Evolutionary conservation across 2,113 vertebrate species (phyloP).

Genomic region (Trematocara marginatum): DNA sequence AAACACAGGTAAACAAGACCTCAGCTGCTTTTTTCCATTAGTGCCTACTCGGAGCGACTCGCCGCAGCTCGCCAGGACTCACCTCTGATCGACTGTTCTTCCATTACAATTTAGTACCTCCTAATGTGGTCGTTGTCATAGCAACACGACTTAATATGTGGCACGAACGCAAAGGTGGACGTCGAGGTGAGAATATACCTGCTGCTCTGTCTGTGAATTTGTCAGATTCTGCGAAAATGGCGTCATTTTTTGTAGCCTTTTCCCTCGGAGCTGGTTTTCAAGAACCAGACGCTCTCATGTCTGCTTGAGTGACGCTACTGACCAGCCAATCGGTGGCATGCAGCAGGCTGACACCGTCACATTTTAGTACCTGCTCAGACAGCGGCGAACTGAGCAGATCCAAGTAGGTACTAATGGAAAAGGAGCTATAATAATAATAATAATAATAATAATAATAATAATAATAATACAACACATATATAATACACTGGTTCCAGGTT

Average conservation of each 20-base stretch:
- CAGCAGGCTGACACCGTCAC: neutral
- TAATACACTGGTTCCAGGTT: fast-evolving
- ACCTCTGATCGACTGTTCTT: fast-evolving
- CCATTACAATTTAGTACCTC: fast-evolving
- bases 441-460: neutral
- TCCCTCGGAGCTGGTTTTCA: fast-evolving
- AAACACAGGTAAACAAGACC: neutral
- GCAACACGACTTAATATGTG: fast-evolving
- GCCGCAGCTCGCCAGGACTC: neutral
- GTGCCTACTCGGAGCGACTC: fast-evolving
- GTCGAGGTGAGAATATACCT: neutral
- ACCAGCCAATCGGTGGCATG: neutral
- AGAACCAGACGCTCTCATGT: neutral
- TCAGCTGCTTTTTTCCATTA: neutral
- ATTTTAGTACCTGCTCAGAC: neutral
- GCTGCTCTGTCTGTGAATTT: neutral
- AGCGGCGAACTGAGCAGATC: fast-evolving
- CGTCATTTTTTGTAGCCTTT: neutral
- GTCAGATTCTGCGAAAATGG: fast-evolving
- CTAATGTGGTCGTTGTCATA: neutral
- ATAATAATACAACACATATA: fast-evolving
- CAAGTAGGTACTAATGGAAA: neutral
- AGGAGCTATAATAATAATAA: neutral
- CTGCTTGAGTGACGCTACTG: neutral
- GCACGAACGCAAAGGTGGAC: neutral